These are phyloP conservation scores for Lithophane ornitopus DNA, from an alignment of 2,888 invertebrate species.

Conservation along the genomic window DNA sequence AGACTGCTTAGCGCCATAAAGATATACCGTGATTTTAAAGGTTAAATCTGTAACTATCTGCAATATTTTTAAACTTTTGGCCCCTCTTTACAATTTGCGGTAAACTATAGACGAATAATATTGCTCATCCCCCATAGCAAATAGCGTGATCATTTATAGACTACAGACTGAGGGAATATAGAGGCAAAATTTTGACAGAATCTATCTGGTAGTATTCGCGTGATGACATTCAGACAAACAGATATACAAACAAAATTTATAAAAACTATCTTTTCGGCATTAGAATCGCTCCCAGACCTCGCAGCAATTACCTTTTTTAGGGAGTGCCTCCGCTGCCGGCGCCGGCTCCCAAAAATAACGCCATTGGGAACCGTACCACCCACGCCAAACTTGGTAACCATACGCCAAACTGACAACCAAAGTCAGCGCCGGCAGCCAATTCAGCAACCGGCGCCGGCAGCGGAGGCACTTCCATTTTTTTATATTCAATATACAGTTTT, in stretches of 20 bases:
- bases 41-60: not conserved
- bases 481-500: not conserved
- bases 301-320: not conserved
- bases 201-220: not conserved
- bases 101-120: not conserved
- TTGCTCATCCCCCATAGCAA: not conserved
- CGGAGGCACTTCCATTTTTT: too few species aligned
- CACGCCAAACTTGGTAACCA: too few species aligned
- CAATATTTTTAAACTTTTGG: not conserved
- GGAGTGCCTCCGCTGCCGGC: too few species aligned
- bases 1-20: not conserved
- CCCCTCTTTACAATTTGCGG: not conserved
- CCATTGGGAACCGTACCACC: too few species aligned
- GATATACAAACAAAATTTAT: not conserved
- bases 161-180: not conserved
- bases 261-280: not conserved
- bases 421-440: too few species aligned
- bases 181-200: not conserved
- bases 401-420: too few species aligned
- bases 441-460: too few species aligned
- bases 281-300: not conserved
- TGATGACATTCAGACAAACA: not conserved
- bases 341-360: too few species aligned
- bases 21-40: not conserved
- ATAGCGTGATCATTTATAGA: not conserved